Evolutionary conservation across 2,797 vertebrate species (phyloP).

Genomic region (Carapus acus): DNA sequence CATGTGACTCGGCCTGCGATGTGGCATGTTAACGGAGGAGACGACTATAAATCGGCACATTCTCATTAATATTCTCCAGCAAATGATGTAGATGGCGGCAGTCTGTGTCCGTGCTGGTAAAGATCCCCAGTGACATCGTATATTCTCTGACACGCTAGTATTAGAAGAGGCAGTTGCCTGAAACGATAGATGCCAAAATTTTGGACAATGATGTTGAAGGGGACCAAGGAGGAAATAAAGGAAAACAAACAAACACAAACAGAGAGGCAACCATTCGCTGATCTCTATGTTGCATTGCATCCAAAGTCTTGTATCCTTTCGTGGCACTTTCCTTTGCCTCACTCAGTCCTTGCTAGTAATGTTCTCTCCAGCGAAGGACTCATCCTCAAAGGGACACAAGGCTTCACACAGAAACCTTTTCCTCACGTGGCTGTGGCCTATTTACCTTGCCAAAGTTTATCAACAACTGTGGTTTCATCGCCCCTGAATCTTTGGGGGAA

Average conservation of each 20-base stretch:
- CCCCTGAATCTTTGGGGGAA: neutral
- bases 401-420: too few relatives aligned
- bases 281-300: neutral
- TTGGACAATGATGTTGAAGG: conserved; percentile 26
- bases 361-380: too few relatives aligned
- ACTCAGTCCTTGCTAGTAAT: too few relatives aligned
- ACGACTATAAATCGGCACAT: conserved; percentile 20
- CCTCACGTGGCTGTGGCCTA: too few relatives aligned
- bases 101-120: conserved; percentile 31
- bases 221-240: conserved; percentile 1
- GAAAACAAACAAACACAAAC: neutral
- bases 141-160: conserved; percentile 17
- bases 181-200: conserved; percentile 10
- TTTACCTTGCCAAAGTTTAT: neutral
- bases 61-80: neutral
- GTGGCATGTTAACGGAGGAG: conserved; percentile 5
- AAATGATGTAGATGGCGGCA: too few relatives aligned
- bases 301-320: neutral
- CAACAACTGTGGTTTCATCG: neutral
- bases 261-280: neutral
- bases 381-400: too few relatives aligned
- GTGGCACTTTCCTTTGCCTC: neutral
- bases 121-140: conserved; percentile 13
- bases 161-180: conserved; percentile 16
- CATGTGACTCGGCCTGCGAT: neutral